A percentile compares a stretch with the other conserved stretches of the same genome.
These are phyloP conservation scores for Dermochelys coriacea DNA, from an alignment of 2,797 vertebrate genomes.

Conservation along the genomic window DNA sequence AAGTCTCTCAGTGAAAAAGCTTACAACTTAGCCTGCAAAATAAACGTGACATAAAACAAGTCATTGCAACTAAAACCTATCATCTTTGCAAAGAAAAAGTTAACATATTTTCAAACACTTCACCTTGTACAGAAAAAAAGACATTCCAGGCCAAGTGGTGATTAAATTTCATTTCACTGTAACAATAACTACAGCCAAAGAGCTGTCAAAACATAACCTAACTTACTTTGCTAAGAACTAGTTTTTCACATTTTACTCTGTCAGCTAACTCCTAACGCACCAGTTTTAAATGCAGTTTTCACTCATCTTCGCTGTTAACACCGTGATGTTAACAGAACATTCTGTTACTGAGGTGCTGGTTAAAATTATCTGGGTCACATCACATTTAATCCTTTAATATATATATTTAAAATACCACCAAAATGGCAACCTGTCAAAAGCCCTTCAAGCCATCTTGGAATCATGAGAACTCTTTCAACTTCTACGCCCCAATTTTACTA, in stretches of 20 bases:
- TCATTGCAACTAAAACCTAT: background rate
- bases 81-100: background rate
- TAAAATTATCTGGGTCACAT: conserved; percentile 4
- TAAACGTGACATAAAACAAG: background rate
- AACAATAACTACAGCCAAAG: conserved; percentile 16
- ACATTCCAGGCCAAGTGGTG: conserved; percentile 37
- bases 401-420: background rate
- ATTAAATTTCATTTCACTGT: background rate
- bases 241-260: conserved; percentile 25
- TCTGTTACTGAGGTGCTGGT: background rate
- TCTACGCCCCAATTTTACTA: background rate
- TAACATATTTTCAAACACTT: background rate
- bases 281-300: conserved; percentile 3
- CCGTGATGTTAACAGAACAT: background rate
- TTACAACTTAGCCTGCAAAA: background rate
- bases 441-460: background rate
- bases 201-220: conserved; percentile 26
- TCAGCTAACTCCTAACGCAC: conserved; percentile 22
- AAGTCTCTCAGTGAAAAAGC: conserved; percentile 20
- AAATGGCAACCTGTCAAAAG: background rate
- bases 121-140: background rate
- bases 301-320: background rate
- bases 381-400: background rate
- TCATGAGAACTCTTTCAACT: background rate
- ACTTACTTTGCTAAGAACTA: background rate